Evolutionary conservation across 2,888 invertebrate species (phyloP), one percentile per base, ranked within the genome.

Genomic region (Priocnemis perturbator): DNA sequence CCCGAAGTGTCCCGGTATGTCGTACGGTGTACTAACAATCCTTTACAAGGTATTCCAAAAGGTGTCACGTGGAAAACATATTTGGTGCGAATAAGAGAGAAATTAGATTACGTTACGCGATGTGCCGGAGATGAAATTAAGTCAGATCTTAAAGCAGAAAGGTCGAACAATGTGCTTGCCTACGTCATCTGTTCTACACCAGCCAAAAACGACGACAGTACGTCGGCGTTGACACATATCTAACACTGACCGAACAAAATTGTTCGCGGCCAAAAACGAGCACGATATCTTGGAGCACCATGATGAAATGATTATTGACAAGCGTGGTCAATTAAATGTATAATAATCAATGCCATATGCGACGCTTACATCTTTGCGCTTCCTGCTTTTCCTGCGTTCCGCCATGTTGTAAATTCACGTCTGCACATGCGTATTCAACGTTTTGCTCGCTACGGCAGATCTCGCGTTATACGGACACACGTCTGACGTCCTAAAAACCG

Each of bases 321-420:
- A 44, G 2, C 52, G 59, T 20, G 53, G 19, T 53, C 9, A 7
- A 73, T 52, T 69, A 60, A 65, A 67, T 55, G 58, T 17, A 30
- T 2, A 62, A 67, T 66, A 71, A 71, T 64, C 59, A 60, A 69
- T 67, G 30, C 75, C 72, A 79, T 76, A 83, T 74, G 79, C 60
- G 76, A 74, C 73, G 78, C 89, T 91, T 90, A 92, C 93, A 88
- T 93, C 92, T 90, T 92, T 92, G 81, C 92, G 92, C 83, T 92
- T 93, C 89, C 91, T 91, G 81, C 91, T 91, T 90, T 92, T 92
- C 87, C 91, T 91, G 88, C 92, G 93, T 82, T 93, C 93, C 87
- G 92, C 92, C 92, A 92, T 92, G 85, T 90, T 90, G 82, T 85
- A 77, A 83, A 83, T 85, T 81, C 64, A 69, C 60, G 69, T 67